Conservation (phyloP, 1,140 invertebrate genomes). For the Bombus superbus region DNA sequence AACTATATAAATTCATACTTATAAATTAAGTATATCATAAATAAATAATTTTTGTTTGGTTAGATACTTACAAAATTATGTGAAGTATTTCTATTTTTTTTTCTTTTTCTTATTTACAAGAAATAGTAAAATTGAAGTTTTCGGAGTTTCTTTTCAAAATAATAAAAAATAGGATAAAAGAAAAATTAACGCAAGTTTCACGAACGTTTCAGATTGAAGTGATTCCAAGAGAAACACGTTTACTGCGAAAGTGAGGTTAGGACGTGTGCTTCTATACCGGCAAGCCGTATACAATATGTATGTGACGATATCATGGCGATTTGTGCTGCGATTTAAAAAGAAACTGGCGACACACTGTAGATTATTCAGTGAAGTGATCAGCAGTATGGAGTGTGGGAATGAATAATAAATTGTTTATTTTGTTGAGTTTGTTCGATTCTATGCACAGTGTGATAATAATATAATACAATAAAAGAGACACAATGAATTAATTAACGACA, state of each 20-base stretch:
- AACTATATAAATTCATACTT: neutral
- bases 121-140: neutral
- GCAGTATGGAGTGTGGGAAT: conserved; percentile 44
- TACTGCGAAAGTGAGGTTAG: conserved; percentile 54
- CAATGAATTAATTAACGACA: conserved; percentile 40
- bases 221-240: conserved; percentile 9
- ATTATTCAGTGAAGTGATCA: conserved; percentile 33
- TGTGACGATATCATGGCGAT: conserved; percentile 40
- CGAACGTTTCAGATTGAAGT: conserved; percentile 59
- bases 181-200: conserved; percentile 42
- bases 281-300: conserved; percentile 35
- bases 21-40: neutral
- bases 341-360: conserved; percentile 19
- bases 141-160: neutral
- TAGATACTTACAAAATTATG: conserved; percentile 26
- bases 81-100: neutral
- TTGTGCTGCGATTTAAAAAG: conserved; percentile 23
- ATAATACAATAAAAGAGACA: conserved; percentile 58
- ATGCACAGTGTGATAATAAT: conserved; percentile 41
- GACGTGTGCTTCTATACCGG: conserved; percentile 42
- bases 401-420: conserved; percentile 57
- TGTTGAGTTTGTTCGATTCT: conserved; percentile 52
- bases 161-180: neutral
- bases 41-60: conserved; percentile 29
- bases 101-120: neutral